Base-by-base conservation (phyloP, 2,797 vertebrate genomes). In the Pachyuromys duprasi region DNA sequence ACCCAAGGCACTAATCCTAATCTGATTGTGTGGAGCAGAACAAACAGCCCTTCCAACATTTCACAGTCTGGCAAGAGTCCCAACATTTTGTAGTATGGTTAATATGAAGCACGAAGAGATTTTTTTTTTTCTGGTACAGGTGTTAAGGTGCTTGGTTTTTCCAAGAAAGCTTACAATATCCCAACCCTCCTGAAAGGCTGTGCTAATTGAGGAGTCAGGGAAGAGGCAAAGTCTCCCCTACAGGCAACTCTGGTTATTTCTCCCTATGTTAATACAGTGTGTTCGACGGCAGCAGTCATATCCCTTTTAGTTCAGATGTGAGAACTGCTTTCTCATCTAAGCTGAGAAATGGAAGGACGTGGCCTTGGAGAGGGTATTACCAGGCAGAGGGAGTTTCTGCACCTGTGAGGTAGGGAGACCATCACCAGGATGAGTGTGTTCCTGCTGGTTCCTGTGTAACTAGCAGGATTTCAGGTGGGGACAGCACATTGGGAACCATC, bases 31-130 rank as follows among this genome's bases (percentile, higher is more conserved):
- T 65, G 45, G n/a, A 96, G 57, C 55, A 84, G 70, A 78, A 39
- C 39, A 89, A 45, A 26, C 76, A 80, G 26, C 69, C 75, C 63
- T 88, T 78, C 72, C 26, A 94, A 57, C 72, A 28, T 86, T 82
- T 88, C 67, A 87, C 78, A 55, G 13, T 86, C 83, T 74, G n/a
- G 69, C 76, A 72, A 20, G 63, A 93, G 26, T 83, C 75, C 67
- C 90, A 69, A 75, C 26, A 57, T 65, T 95, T 74, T 60, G 42
- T 22, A 17, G 39, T 55, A 42, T 93, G 74, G 87, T 60, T 94
- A 90, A 65, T 65, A 86, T 96, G 87, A 96, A 53, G n/a, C 42
- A 65, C 11, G 33, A 74, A 65, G 39, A 94, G 60, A 95, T 69
- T 91, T 14, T 42, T 36, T 26, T 39, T 17, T 92, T 96, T 70